These are phyloP conservation scores for Lophura nycthemera DNA, from an alignment of 2,113 vertebrate species.

Conservation along the genomic window DNA sequence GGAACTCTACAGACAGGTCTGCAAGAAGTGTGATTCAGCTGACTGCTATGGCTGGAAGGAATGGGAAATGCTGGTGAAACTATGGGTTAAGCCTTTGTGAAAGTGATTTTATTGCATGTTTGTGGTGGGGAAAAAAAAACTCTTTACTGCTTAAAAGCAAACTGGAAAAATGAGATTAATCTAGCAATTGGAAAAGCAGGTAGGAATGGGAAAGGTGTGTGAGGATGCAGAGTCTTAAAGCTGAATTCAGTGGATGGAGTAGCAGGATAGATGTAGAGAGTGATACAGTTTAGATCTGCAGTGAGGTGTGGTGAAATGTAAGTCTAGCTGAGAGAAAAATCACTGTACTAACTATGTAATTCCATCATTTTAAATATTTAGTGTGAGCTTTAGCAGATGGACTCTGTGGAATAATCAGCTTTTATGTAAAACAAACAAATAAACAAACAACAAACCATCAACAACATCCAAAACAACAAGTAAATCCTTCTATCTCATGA, in stretches of 20 bases:
- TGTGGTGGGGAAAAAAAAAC: neutral
- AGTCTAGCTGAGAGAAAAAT: neutral
- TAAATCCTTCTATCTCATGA: neutral
- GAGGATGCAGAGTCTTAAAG: neutral
- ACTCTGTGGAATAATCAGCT: neutral
- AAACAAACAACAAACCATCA: neutral
- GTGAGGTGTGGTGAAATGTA: neutral
- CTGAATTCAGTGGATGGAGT: neutral
- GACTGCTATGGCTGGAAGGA: neutral
- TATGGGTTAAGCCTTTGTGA: neutral
- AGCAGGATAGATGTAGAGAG: neutral
- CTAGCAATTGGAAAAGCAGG: neutral
- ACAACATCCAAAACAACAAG: rapidly evolving
- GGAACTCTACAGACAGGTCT: neutral
- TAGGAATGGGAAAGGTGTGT: neutral
- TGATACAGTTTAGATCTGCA: neutral
- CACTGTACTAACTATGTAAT: neutral
- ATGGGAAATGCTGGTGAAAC: neutral
- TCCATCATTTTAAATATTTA: neutral
- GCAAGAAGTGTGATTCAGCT: neutral
- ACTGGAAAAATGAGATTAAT: neutral
- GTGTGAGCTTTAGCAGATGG: neutral
- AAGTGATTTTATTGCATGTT: neutral
- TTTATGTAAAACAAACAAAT: neutral
- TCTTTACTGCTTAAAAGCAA: slow-evolving; percentile 16